These are phyloP conservation scores for Brachyalestes nurse DNA, from an alignment of 2,797 vertebrate species.

Conservation along the genomic window DNA sequence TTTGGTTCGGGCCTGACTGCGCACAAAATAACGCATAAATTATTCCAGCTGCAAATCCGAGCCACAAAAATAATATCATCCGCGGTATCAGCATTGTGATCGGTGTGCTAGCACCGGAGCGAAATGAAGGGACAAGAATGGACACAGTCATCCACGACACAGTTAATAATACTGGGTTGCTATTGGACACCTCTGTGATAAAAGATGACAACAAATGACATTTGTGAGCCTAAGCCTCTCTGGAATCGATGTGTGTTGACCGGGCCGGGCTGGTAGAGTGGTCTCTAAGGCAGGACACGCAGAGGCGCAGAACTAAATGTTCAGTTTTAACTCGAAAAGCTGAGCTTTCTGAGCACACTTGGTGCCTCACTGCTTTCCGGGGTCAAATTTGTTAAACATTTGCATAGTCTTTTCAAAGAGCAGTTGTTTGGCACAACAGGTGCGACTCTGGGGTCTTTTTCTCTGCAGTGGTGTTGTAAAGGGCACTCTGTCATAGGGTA, in stretches of 20 bases:
- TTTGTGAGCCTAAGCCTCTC: slow-evolving; percentile 81
- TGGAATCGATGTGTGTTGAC: slow-evolving; percentile 80
- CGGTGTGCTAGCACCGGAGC: slow-evolving; percentile 31
- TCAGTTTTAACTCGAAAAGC: slow-evolving; percentile 12
- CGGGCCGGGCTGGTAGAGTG: slow-evolving; percentile 80
- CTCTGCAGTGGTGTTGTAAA: slow-evolving; percentile 85
- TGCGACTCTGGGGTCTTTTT: slow-evolving; percentile 81
- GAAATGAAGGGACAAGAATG: slow-evolving; percentile 52
- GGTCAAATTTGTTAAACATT: slow-evolving; percentile 75
- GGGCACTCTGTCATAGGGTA: slow-evolving; percentile 80
- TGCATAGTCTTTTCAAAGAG: slow-evolving; percentile 70
- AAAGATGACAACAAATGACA: slow-evolving; percentile 87
- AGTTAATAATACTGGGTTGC: slow-evolving; percentile 68
- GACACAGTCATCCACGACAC: slow-evolving; percentile 59
- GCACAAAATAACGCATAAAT: slow-evolving; percentile 12
- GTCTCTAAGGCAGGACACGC: slow-evolving; percentile 41
- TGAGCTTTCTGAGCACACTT: neutral
- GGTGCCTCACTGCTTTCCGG: slow-evolving; percentile 44
- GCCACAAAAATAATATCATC: slow-evolving; percentile 46
- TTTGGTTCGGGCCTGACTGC: slow-evolving; percentile 15
- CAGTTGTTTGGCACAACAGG: slow-evolving; percentile 95
- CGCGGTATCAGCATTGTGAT: slow-evolving; percentile 44
- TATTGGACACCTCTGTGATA: slow-evolving; percentile 86
- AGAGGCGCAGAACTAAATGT: neutral
- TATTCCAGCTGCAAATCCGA: slow-evolving; percentile 27